Evolutionary conservation across 2,113 vertebrate species (phyloP), one percentile per base, ranked within the genome.

Genomic region (Seriola aureovittata): DNA sequence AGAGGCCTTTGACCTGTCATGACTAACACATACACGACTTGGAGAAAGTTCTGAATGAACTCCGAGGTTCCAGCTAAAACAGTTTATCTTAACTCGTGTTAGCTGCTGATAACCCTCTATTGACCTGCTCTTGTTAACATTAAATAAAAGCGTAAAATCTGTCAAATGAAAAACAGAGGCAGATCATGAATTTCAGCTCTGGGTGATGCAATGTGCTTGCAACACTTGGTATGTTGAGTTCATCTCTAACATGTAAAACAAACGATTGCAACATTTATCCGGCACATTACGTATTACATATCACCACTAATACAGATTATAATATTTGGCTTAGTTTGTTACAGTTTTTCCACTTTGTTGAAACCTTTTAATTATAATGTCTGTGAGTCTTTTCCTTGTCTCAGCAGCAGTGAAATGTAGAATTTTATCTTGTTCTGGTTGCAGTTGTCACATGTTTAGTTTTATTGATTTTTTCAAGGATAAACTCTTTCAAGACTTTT

Each of bases 171-270:
- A 46, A 73, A 74, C 34, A 8, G 40, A 42, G 55, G 11, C 1
- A 6, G 10, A 23, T 71, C 17, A 64, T 48, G 16, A 44, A 57
- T 67, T 58, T 29, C 29, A 62, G 10, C 46, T 23, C 11, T 4
- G 59, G 62, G 25, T 85, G 79, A 88, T 86, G 88, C 76, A 86
- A 84, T 54, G n/a, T 4, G 10, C 52, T 42, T 82, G 86, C 82
- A 89, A 86, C 78, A 85, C 16, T 44, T 32, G 19, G 12, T 40
- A 80, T 75, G 52, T 54, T 36, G 59, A 80, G 57, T 48, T 73
- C 8, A 58, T 68, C 5, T 80, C 25, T 65, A 66, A 57, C 23
- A 50, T 32, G 7, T 64, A 16, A 36, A 38, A n/a, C 23, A 65
- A 17, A 52, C 29, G 46, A 40, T 79, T 71, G 68, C 48, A 44